Evolutionary conservation across 2,797 vertebrate genomes (phyloP), one percentile per base, ranked within the genome.

Genomic region (Ficedula albicollis): DNA sequence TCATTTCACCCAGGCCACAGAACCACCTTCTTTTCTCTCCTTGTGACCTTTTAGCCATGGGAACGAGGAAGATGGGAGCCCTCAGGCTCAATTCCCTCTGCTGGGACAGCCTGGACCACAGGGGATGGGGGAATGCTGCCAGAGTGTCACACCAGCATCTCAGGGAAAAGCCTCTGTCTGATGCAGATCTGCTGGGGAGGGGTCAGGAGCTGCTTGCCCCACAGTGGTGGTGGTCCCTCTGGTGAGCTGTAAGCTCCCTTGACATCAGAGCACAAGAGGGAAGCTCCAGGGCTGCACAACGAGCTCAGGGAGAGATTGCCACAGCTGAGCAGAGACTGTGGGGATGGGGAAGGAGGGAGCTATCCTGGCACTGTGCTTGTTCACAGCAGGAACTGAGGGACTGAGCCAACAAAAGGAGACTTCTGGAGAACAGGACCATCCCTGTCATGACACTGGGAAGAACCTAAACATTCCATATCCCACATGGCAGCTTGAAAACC

Each of bases 231-330:
- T 85, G 96, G 96, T 97, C 93, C 97, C 23, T 18, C 68, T 96
- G 95, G 95, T 12, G 84, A 95, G 93, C 86, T 93, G 93, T 89
- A 94, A 96, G 97, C 97, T 92, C 85, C n/a, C 49, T 39, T 90
- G 90, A 60, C 59, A 96, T 95, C 86, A 85, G 84, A 97, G 70
- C 82, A 86, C 96, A 97, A 98, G 93, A 88, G 94, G 97, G 98
- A 98, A 98, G 97, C 94, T 97, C 74, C 68, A 77, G 77, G 90
- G 90, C 97, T 98, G 96, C 32, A 63, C 97, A 98, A 98, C 1
- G 7, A 97, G 84, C 84, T 91, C 94, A 83, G 4, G 20, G n/a
- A 96, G 96, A 97, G 90, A 97, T 97, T 98, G 97, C 97, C 97
- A 98, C 92, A 95, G 96, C 91, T 7, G 46, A 97, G 94, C 68